Base-by-base conservation (phyloP, 2,797 vertebrate genomes). In the Lagodon rhomboides region DNA sequence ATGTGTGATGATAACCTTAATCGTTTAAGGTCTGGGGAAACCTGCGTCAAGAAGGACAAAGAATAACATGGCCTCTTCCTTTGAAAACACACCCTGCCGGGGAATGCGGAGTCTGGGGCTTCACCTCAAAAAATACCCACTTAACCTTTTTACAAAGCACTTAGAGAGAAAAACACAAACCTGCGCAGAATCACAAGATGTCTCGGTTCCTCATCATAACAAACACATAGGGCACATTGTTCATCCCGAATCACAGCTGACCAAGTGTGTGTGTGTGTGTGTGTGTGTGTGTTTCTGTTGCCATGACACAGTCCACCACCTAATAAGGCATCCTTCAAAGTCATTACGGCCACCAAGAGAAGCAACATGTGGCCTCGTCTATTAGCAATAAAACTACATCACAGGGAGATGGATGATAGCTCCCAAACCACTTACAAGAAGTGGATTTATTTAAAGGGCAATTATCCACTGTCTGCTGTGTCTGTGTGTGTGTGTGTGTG, bases 31-130 rank as follows among this genome's bases (percentile, higher is more conserved):
- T 86, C 71, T 71, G 50, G 66, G 83, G 77, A 87, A 86, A 84
- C 82, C 22, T 70, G 72, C 67, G 60, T 77, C 83, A 77, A 82
- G 85, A 75, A 81, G 80, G 82, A 77, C 75, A 82, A 89, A 91
- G 82, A 80, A 84, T 55, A 90, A 86, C 89, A 85, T 0, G 78
- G 76, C 74, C 81, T 71, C 86, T 92, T 94, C 87, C 89, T 91
- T 50, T 68, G 15, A 80, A 87, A 79, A 86, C 87, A 90, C 80
- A 49, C 82, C 83, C 88, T 3, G 75, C 55, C 3, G 22, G 73
- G 72, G 86, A 85, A 86, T 77, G 53, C 23, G 9, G 12, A 55
- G 76, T 86, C 68, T 68, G 77, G 73, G 66, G 80, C 82, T 90
- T 92, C 83, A 83, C 80, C 70, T 89, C n/a, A 30, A 67, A 79